These are phyloP conservation scores for Phalanger gymnotis DNA, from an alignment of 2,797 vertebrate species.

Conservation along the genomic window DNA sequence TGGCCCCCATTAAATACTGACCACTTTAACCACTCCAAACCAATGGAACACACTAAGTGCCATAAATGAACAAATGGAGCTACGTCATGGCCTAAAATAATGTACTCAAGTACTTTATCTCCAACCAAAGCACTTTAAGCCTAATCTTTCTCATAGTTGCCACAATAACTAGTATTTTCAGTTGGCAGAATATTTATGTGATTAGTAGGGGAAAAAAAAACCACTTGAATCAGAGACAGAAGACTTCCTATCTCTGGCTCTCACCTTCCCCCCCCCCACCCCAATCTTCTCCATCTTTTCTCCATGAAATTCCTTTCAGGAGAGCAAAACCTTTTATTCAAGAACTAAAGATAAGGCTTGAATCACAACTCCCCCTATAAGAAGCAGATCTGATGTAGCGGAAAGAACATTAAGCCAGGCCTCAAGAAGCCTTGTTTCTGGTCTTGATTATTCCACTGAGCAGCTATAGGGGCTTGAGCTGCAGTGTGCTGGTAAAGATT, in stretches of 20 bases:
- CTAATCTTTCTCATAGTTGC: background rate
- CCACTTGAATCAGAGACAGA: background rate
- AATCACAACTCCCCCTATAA: background rate
- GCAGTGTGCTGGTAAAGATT: background rate
- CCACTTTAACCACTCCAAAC: conserved; percentile 1
- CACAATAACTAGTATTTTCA: background rate
- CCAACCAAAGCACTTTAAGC: background rate
- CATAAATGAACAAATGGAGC: background rate
- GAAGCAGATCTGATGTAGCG: background rate
- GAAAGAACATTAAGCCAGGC: background rate
- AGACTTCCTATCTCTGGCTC: background rate
- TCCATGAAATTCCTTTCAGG: background rate
- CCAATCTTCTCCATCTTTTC: background rate
- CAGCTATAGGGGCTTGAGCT: background rate
- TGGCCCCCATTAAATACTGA: background rate
- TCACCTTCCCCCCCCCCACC: background rate
- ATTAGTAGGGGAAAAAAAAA: background rate
- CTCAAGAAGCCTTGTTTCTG: background rate
- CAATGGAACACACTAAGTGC: background rate
- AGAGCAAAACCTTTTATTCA: background rate
- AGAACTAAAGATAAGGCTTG: background rate
- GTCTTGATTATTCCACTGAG: background rate
- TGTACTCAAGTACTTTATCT: background rate
- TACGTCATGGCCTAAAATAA: background rate
- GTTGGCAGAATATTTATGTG: background rate